These are phyloP conservation scores for Parnassius smintheus DNA, from an alignment of 2,888 invertebrate species.

Conservation along the genomic window DNA sequence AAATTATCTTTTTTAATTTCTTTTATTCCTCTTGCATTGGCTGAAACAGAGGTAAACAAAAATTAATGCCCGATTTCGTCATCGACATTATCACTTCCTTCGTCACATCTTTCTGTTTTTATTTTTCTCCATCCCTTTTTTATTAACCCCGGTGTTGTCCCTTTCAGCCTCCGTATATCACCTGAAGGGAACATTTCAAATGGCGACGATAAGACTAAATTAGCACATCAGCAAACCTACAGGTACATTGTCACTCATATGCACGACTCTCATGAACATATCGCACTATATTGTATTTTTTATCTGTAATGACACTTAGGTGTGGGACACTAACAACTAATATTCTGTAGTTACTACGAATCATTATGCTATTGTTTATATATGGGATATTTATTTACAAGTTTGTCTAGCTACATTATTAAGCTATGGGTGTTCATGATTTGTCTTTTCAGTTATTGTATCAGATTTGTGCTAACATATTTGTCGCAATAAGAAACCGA, in stretches of 20 bases:
- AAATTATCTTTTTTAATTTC: conserved; percentile 38
- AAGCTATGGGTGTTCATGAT: too few species aligned
- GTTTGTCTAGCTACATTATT: too few species aligned
- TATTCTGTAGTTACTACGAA: not conserved
- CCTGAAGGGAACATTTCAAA: conserved; percentile 82
- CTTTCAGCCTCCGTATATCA: conserved; percentile 83
- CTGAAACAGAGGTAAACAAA: conserved; percentile 74
- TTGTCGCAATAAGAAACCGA: too few species aligned
- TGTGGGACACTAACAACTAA: conserved; percentile 16
- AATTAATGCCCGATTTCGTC: conserved; percentile 46
- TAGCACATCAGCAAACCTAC: conserved; percentile 88
- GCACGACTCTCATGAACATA: conserved; percentile 43
- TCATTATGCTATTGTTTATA: not conserved
- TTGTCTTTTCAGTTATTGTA: too few species aligned
- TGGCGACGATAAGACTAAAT: conserved; percentile 85
- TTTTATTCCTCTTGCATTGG: conserved; percentile 66
- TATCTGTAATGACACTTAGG: conserved; percentile 22
- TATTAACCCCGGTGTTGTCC: conserved; percentile 77
- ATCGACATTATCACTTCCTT: conserved; percentile 53
- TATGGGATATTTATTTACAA: not conserved
- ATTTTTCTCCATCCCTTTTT: conserved; percentile 50
- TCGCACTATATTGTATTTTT: conserved; percentile 23
- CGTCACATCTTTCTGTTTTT: conserved; percentile 44
- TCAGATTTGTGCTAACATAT: too few species aligned
- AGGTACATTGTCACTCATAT: conserved; percentile 78